Evolutionary conservation across 2,797 vertebrate species (phyloP).

Genomic region (Monodelphis domestica): DNA sequence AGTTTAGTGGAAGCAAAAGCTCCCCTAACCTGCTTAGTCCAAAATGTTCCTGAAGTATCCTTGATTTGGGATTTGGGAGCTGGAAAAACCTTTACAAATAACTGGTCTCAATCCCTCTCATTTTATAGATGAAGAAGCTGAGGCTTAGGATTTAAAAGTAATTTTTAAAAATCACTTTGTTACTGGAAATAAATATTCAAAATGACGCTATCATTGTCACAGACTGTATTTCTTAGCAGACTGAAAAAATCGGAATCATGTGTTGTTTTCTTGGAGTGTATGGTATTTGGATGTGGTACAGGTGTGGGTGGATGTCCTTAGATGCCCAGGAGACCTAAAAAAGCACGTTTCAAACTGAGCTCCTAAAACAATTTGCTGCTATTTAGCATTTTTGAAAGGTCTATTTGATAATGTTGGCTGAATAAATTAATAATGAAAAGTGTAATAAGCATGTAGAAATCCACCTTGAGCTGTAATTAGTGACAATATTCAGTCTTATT

Average conservation of each 20-base stretch:
- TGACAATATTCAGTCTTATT: slow-evolving; percentile 17
- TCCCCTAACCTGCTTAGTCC: not conserved
- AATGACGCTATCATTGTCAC: not conserved
- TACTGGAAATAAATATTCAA: not conserved
- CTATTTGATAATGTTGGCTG: not conserved
- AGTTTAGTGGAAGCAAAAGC: not conserved
- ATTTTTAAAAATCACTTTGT: not conserved
- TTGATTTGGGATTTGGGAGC: not conserved
- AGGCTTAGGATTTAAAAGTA: not conserved
- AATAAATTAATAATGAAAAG: not conserved
- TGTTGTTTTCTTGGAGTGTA: not conserved
- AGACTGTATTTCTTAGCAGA: not conserved
- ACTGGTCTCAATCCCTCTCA: not conserved
- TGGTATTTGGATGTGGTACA: not conserved
- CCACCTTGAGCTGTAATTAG: not conserved
- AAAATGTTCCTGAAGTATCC: not conserved
- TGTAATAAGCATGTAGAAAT: slow-evolving; percentile 34
- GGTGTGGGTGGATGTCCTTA: not conserved
- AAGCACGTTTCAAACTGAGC: not conserved
- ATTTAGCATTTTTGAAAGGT: not conserved
- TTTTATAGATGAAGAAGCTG: not conserved
- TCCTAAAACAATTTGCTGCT: not conserved
- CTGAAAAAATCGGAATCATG: not conserved
- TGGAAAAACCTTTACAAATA: not conserved
- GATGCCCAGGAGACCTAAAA: not conserved